Evolutionary conservation across 1,140 invertebrate species (phyloP), one percentile per base, ranked within the genome.

Genomic region (Drosophila orena): DNA sequence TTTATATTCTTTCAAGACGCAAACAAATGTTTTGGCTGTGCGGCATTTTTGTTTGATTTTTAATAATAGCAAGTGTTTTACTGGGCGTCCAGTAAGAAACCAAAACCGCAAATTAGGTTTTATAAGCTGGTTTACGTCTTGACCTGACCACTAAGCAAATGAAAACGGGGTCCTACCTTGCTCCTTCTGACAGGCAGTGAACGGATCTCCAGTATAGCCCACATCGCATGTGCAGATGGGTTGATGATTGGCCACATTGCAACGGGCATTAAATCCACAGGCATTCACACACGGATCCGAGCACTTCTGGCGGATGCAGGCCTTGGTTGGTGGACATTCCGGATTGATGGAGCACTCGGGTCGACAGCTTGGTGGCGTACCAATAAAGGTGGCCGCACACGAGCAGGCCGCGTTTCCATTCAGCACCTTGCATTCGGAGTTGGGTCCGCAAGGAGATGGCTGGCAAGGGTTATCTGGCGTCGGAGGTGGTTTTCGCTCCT

Each of bases 141-240:
- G 79, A 57, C 54, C 83, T 86, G 77, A 52, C 83, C 44, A 34
- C 47, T 66, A 47, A 22, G 20, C 56, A 68, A 72, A 66, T 52
- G 3, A 72, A 89, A 74, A 58, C 42, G 44, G 50, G 54, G 38
- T 95, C 90, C 88, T 93, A 95, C 94, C 93, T 94, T 92, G 93
- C 54, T 94, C 90, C 49, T 81, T 81, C 62, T 94, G 95, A 88
- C 96, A 97, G 79, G 94, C 94, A 34, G 93, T 93, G 88, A 96
- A 96, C 43, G 96, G 96, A 94, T 97, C 96, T 64, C 96, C 96
- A 8, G 96, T 97, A 74, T 94, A 94, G 89, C 95, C 95, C 78
- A 94, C 94, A 70, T 93, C 93, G 86, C 96, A 96, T 24, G 93
- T 94, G 81, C 96, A 96, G 52, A 95, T 95, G 4, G 95, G 94